These are phyloP conservation scores for Epizoanthus scotinus DNA, from an alignment of 92 coral and sea anemone genomes.

Conservation along the genomic window DNA sequence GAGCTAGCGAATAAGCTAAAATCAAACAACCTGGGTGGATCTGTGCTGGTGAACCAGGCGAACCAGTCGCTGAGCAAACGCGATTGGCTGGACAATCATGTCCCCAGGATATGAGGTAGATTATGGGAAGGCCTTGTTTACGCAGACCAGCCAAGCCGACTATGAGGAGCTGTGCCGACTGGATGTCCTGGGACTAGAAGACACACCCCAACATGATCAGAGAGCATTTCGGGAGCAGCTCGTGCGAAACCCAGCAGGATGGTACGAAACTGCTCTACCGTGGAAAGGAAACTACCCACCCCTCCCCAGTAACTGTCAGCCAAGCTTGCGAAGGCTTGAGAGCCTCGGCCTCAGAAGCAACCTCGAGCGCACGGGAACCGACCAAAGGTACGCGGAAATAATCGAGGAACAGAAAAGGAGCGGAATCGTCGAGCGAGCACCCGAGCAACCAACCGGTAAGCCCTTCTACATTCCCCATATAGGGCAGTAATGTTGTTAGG, in stretches of 20 bases:
- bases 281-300: conserved; percentile 12
- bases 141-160: conserved; percentile 24
- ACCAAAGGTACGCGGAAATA: neutral
- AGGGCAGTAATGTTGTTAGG: conserved; percentile 24
- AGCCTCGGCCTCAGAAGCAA: neutral
- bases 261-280: conserved; percentile 17
- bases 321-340: neutral
- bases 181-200: conserved; percentile 7
- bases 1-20: conserved; percentile 17
- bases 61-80: conserved; percentile 32
- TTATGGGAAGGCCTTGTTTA: conserved; percentile 10
- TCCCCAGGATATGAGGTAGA: conserved; percentile 20
- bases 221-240: conserved; percentile 17
- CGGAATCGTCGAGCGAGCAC: conserved; percentile 11
- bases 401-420: conserved; percentile 7
- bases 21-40: conserved; percentile 4
- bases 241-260: conserved; percentile 1
- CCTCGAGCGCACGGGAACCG: neutral
- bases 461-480: conserved; percentile 33
- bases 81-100: conserved; percentile 32
- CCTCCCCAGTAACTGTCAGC: neutral
- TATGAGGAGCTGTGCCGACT: conserved; percentile 18
- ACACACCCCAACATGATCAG: conserved; percentile 26
- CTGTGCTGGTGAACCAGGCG: conserved; percentile 14
- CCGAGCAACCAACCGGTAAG: neutral